Evolutionary conservation across 1,140 invertebrate genomes (phyloP).

Genomic region (Polyergus mexicanus): DNA sequence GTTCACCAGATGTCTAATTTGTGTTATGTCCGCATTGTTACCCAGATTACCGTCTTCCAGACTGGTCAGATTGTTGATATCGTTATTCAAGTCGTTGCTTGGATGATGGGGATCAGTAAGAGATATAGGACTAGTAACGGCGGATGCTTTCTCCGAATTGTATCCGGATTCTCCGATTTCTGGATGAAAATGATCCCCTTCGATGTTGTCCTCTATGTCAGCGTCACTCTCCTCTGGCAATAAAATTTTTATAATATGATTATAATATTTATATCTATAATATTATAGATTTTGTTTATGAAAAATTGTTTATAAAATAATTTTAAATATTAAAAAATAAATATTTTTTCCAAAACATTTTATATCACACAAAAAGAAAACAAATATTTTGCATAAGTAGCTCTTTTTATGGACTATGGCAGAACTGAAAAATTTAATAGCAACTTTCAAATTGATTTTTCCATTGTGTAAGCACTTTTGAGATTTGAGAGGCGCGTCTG

Average conservation of each 20-base stretch:
- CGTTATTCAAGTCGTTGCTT: conserved; percentile 50
- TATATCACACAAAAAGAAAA: neutral
- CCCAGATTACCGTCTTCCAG: conserved; percentile 30
- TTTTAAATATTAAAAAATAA: neutral
- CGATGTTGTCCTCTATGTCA: conserved; percentile 93
- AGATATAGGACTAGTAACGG: conserved; percentile 86
- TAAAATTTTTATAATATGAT: too few species aligned
- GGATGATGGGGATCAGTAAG: conserved; percentile 29
- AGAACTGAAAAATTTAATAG: too few species aligned
- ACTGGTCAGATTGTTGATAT: neutral
- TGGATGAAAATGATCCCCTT: conserved; percentile 83
- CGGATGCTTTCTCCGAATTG: conserved; percentile 89
- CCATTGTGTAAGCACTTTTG: too few species aligned
- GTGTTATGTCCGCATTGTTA: conserved; percentile 22
- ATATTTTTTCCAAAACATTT: neutral
- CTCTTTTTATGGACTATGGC: too few species aligned
- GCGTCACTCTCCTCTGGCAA: conserved; percentile 89
- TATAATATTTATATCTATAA: too few species aligned
- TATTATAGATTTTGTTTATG: too few species aligned
- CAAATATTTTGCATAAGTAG: neutral
- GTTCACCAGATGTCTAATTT: conserved; percentile 54
- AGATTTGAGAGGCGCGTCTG: too few species aligned
- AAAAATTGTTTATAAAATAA: too few species aligned
- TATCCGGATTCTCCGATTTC: conserved; percentile 90
- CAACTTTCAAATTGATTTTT: too few species aligned